These are phyloP conservation scores for Alsophila aescularia DNA, from an alignment of 2,888 invertebrate species.

Conservation along the genomic window DNA sequence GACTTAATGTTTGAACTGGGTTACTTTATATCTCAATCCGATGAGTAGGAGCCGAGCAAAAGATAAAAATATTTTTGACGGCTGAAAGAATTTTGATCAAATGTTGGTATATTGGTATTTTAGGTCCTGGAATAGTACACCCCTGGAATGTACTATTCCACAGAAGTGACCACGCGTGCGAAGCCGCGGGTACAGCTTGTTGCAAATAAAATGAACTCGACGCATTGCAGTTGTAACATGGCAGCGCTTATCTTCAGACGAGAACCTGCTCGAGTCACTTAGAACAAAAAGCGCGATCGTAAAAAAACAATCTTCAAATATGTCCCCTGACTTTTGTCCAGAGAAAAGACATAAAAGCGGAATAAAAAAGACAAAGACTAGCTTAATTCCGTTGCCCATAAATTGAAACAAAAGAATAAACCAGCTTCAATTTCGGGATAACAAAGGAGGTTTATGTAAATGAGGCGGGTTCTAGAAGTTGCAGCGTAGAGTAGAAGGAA, in stretches of 20 bases:
- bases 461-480: constrained; percentile 36
- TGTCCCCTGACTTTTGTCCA: constrained; percentile 5
- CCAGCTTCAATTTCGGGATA: constrained; percentile 22
- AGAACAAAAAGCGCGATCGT: not conserved
- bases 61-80: no score
- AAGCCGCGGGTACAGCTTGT: not conserved
- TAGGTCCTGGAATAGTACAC: no score
- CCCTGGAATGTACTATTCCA: no score
- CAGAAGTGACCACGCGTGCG: no score
- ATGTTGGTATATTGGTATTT: no score
- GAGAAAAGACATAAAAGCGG: constrained; percentile 14
- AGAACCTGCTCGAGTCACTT: not conserved
- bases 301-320: constrained; percentile 5
- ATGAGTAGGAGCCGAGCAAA: no score
- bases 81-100: no score
- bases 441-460: constrained; percentile 37
- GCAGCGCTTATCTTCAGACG: no score
- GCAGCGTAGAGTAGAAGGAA: constrained; percentile 37
- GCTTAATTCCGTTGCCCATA: constrained; percentile 24
- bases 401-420: constrained; percentile 34
- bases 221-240: no score
- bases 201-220: constrained; percentile 2
- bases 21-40: no score
- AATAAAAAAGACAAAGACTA: constrained; percentile 25
- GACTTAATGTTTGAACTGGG: no score